Percentiles rank a stretch among this genome's conserved stretches.
phyloP scores from a whole-genome alignment of 2,113 vertebrate species.

The Serinus canaria region DNA sequence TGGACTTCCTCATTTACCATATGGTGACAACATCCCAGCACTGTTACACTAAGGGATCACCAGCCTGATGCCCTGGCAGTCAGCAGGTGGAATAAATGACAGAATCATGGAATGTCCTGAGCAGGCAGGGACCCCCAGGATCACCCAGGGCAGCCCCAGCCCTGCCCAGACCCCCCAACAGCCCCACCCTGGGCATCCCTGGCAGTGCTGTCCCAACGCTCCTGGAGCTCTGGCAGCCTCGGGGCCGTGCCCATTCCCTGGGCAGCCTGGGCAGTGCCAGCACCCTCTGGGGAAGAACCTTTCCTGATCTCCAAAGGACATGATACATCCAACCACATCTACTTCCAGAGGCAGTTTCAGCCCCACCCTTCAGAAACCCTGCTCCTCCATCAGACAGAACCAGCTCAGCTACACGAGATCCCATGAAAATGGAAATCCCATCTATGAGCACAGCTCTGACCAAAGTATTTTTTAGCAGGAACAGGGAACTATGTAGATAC shows the following conservation, averaged over 20 bases:
- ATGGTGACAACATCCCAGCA: background rate
- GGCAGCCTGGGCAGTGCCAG: background rate
- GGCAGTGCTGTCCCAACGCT: background rate
- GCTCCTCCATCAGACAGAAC: background rate
- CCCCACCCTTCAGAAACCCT: rapidly evolving
- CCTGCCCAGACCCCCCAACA: background rate
- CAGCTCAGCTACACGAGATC: background rate
- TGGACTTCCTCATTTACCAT: background rate
- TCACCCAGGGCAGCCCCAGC: rapidly evolving
- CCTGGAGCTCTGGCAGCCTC: background rate
- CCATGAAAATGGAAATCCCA: background rate
- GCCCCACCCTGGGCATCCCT: background rate
- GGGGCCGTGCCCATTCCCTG: background rate
- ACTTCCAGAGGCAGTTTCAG: background rate
- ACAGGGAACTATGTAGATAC: background rate
- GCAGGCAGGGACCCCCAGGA: background rate
- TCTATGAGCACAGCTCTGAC: background rate
- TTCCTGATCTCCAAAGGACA: background rate
- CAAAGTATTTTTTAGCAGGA: background rate
- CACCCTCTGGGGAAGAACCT: background rate
- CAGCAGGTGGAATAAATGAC: background rate
- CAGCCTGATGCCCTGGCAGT: background rate
- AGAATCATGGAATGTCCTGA: background rate
- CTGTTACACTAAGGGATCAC: too few relatives aligned
- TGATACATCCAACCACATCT: rapidly evolving